Evolutionary conservation across 1,140 invertebrate genomes (phyloP).

Genomic region (Drosophila sucinea): DNA sequence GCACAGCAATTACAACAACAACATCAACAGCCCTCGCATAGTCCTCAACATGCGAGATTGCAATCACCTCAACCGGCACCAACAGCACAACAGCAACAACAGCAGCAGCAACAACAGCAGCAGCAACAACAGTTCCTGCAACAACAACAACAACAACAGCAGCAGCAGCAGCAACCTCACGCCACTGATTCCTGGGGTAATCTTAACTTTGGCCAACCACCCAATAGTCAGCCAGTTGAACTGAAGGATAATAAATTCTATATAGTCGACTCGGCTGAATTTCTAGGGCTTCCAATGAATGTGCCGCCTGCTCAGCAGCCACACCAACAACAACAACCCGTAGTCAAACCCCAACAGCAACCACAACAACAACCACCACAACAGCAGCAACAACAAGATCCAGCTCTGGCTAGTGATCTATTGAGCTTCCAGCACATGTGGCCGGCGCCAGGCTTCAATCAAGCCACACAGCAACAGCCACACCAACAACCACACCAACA

Average conservation of each 20-base stretch:
- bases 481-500: constrained; percentile 54
- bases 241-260: constrained; percentile 79
- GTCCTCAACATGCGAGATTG: constrained; percentile 61
- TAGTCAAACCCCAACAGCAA: constrained; percentile 59
- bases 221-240: constrained; percentile 68
- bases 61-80: constrained; percentile 72
- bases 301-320: constrained; percentile 68
- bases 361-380: constrained; percentile 53
- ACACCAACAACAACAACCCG: constrained; percentile 44
- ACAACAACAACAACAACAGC: constrained; percentile 45
- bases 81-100: constrained; percentile 58
- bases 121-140: constrained; percentile 65
- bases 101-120: constrained; percentile 38
- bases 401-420: constrained; percentile 60
- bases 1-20: constrained; percentile 63
- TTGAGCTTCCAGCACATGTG: constrained; percentile 80
- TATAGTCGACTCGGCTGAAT: constrained; percentile 77
- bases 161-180: constrained; percentile 41
- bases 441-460: constrained; percentile 55
- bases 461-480: constrained; percentile 41
- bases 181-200: constrained; percentile 68
- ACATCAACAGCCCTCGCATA: constrained; percentile 66
- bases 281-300: constrained; percentile 81
- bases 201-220: constrained; percentile 62
- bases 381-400: constrained; percentile 65